Evolutionary conservation across 2,888 invertebrate genomes (phyloP), one percentile per base, ranked within the genome.

Genomic region (Andrena flavipes): DNA sequence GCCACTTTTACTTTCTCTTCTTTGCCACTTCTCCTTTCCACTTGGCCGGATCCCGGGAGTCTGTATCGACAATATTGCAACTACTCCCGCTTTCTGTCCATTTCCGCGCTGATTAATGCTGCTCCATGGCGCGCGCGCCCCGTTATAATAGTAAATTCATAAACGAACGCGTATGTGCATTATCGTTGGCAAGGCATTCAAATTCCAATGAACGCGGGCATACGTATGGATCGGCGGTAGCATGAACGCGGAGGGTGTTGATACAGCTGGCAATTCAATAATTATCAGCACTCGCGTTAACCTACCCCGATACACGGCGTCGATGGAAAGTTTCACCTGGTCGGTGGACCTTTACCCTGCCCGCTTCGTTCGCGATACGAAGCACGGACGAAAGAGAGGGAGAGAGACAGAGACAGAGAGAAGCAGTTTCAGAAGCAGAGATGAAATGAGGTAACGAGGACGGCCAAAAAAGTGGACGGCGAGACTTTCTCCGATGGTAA

Each of bases 41-140:
- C 5, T 60, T 29, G 6, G 35, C 20, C 42, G n/a, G 4, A 42
- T 42, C 42, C 42, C 42, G 42, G 16, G 4, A 1, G 42, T 16
- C 42, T 42, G 42, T 16, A 16, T 42, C 20, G 30, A 59, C 49
- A 29, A 16, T n/a, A 30, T n/a, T 26, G 20, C 7, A 67, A 64
- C 56, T 42, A 72, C 54, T 48, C 65, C 10, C 56, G 30, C 64
- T 74, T 42, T 20, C 64, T 56, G 26, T 26, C 54, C 49, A 42
- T 63, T 76, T 63, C n/a, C 26, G 29, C 67, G 48, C 63, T 84
- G 84, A 88, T 90, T 87, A 90, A 89, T 81, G 82, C 86, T 63
- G 63, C 74, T 54, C 51, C 78, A 33, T 60, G 71, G 65, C 16
- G 69, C 16, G 42, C 72, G 51, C 56, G 73, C 16, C 42, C 13